A percentile compares a stretch with the other conserved stretches of the same genome.
These are phyloP conservation scores for Oryzias sinensis DNA, from an alignment of 2,797 vertebrate genomes.

Conservation along the genomic window DNA sequence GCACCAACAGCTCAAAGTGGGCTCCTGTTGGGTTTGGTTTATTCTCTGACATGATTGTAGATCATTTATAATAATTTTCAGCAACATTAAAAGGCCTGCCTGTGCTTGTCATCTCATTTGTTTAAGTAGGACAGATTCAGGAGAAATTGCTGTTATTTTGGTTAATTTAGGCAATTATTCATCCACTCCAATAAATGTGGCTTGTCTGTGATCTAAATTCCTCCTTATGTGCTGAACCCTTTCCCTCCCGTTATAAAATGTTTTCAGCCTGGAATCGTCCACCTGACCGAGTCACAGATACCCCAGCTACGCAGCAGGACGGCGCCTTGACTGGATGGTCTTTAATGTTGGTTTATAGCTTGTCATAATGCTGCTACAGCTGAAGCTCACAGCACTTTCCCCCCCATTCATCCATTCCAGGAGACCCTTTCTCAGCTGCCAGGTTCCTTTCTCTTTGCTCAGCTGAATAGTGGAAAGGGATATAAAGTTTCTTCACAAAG, in stretches of 20 bases:
- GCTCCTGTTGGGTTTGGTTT: conserved; percentile 22
- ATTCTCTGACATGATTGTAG: conserved; percentile 32
- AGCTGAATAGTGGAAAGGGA: conserved; percentile 80
- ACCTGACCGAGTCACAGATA: conserved; percentile 49
- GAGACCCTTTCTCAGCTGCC: conserved; percentile 69
- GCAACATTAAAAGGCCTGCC: conserved; percentile 15
- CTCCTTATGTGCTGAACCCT: neutral
- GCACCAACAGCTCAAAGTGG: conserved; percentile 36
- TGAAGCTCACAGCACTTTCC: conserved; percentile 56
- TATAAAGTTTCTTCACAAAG: conserved; percentile 94
- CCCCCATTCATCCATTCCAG: conserved; percentile 65
- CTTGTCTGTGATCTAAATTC: neutral
- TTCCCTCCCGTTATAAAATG: neutral
- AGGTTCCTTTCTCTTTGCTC: conserved; percentile 54
- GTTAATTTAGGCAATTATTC: conserved; percentile 1
- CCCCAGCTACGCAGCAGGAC: conserved; percentile 58
- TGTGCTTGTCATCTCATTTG: conserved; percentile 19
- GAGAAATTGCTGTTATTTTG: neutral
- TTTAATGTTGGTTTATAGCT: conserved; percentile 62
- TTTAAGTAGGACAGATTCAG: conserved; percentile 11
- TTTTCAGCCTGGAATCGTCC: conserved; percentile 24
- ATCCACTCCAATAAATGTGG: neutral
- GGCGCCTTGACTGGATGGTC: conserved; percentile 54
- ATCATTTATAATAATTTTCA: conserved; percentile 45
- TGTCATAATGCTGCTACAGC: conserved; percentile 48